Evolutionary conservation across 2,113 vertebrate genomes (phyloP), one percentile per base, ranked within the genome.

Genomic region (Saccopteryx leptura): DNA sequence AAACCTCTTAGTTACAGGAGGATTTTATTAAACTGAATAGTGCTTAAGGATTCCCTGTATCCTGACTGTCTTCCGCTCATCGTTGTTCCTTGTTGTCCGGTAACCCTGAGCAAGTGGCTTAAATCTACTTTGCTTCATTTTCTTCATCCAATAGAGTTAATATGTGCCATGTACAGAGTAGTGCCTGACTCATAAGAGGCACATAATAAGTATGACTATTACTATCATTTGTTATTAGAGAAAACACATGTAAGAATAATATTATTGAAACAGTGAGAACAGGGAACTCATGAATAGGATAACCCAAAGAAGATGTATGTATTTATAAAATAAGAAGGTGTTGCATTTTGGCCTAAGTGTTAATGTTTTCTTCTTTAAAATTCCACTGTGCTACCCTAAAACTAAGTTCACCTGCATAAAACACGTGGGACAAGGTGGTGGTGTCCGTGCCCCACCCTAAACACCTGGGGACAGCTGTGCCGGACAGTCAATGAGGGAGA

Each of bases 321-420:
- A 95, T 46, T 94, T 92, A 71, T 52, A 26, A 88, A 93, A 92
- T 79, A 93, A 74, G 14, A 91, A 74, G 14, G 92, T 72, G 66
- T 5, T 81, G 8, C 56, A 69, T 69, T 88, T 85, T 90, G 61
- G 1, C 26, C 18, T 28, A 60, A 56, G 71, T n/a, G 12, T 65
- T 56, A 68, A 78, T 56, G 46, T 86, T 90, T 86, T 18, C 6
- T 24, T 15, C 24, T 93, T 68, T 63, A 76, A 39, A 23, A 68
- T 75, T 71, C 26, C 15, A 52, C 21, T 33, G 21, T 65, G 48
- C 7, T 61, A 9, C 18, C 18, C 72, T 72, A 74, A 68, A 46
- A 75, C 3, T 54, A 14, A 84, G 23, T 74, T 92, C 12, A n/a
- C 24, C 18, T 54, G 10, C 28, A 81, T 85, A 65, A 69, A 88